Base-by-base conservation (phyloP, 2,797 vertebrate genomes). In the Manis crassicaudata region DNA sequence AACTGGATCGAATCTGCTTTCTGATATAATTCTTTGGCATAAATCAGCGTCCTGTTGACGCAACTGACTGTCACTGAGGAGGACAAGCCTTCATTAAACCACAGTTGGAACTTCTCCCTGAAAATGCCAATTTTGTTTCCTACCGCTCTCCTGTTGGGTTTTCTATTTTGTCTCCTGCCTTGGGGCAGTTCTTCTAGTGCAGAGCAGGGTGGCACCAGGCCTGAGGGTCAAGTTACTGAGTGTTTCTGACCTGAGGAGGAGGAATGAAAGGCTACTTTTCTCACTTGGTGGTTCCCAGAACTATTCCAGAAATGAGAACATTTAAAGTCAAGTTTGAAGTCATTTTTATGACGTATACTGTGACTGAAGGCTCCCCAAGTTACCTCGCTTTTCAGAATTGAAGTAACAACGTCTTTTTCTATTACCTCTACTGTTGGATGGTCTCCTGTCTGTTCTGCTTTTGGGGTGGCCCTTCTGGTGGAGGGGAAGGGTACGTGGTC, bases 321-420 rank as follows among this genome's bases (percentile, higher is more conserved):
- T 46, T 88, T 43, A 96, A 92, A 88, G 76, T 54, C 62, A 88
- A 88, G 77, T 56, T 70, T 86, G 35, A 96, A 92, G 81, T 86
- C 70, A 82, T 75, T 92, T 92, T 82, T 75, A 70, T 50, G 46
- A 76, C 25, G 20, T 73, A n/a, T 73, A 76, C 43, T 85, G 37
- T 63, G 68, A 94, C 0, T 27, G 35, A 86, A 88, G 27, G 85
- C 29, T 81, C 27, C 88, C 29, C 65, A 54, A 87, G 27, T 88
- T 88, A 92, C 32, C 1, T 63, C 35, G 77, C 65, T 85, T 90
- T 95, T 77, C 73, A 77, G 72, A 94, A 81, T 0, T 21, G 80
- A 94, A 95, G 35, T 54, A 83, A 46, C 35, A 86, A 27, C 10
- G 52, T 50, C 18, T 92, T 65, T 88, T 63, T 88, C 32, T 75